Percentiles rank a stretch among this genome's conserved stretches.
Conservation (phyloP, 2,888 invertebrate species). For the Andrena camellia region DNA sequence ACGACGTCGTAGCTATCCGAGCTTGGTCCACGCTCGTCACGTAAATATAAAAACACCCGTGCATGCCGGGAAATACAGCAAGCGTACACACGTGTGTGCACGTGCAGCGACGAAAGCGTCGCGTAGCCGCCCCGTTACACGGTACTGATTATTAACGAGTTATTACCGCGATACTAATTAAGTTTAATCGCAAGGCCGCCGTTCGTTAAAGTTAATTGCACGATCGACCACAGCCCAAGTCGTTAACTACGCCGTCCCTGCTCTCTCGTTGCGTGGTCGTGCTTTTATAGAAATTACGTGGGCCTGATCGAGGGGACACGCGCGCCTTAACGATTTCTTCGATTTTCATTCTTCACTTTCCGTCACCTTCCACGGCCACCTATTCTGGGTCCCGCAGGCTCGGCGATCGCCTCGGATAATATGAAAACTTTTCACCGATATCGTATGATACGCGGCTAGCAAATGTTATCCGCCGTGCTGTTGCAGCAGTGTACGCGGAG, state of each 20-base stretch:
- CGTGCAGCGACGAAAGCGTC: constrained; percentile 31
- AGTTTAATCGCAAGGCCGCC: constrained; percentile 84
- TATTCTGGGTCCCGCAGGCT: not conserved
- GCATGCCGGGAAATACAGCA: constrained; percentile 26
- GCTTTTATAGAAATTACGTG: constrained; percentile 66
- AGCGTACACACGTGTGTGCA: constrained; percentile 39
- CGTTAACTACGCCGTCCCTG: constrained; percentile 78
- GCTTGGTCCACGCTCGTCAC: constrained; percentile 62
- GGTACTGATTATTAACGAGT: constrained; percentile 82
- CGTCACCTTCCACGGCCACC: not conserved
- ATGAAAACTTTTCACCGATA: not conserved
- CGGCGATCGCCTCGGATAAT: not conserved
- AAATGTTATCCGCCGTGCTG: not conserved
- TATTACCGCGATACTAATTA: constrained; percentile 83
- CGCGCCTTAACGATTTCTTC: not conserved
- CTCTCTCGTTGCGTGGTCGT: constrained; percentile 55
- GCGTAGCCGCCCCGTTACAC: constrained; percentile 53
- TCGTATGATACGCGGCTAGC: constrained; percentile 1
- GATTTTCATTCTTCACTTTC: not conserved
- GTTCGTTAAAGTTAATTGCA: constrained; percentile 84
- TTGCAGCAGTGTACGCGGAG: not conserved
- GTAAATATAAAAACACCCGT: constrained; percentile 68
- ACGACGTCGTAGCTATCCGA: constrained; percentile 30
- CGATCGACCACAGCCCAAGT: constrained; percentile 80
- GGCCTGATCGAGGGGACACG: constrained; percentile 24